phyloP scores from a whole-genome alignment of 2,113 vertebrate genomes.

The Eretmochelys imbricata region DNA sequence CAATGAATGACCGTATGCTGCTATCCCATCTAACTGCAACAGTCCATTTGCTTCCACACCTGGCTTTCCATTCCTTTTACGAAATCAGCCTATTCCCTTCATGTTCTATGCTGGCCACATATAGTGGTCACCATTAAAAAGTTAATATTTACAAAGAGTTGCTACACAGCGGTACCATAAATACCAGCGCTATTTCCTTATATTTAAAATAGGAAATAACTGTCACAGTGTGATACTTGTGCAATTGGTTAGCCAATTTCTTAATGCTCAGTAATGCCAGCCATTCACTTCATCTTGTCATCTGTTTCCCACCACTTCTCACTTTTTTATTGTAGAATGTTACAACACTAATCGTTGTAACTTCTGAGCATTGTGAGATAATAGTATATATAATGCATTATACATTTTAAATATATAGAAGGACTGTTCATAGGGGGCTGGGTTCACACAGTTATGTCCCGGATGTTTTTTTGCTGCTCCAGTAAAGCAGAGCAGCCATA shows the following conservation, averaged over 20 bases:
- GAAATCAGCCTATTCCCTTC: not conserved
- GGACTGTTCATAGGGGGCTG: not conserved
- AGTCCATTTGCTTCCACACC: not conserved
- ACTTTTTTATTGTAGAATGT: not conserved
- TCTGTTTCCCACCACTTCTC: conserved; percentile 13
- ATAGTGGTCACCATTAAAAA: not conserved
- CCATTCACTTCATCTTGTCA: not conserved
- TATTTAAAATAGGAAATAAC: not conserved
- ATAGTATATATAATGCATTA: not conserved
- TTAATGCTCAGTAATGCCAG: not conserved
- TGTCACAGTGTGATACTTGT: not conserved
- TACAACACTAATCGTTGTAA: not conserved
- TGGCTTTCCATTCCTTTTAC: not conserved
- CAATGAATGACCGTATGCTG: not conserved
- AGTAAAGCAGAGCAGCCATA: not conserved
- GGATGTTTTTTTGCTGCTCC: not conserved
- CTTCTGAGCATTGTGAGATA: not conserved
- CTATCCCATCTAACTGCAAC: not conserved
- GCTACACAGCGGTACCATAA: not conserved
- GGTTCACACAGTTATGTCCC: not conserved
- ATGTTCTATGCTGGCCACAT: not conserved
- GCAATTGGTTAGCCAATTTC: not conserved
- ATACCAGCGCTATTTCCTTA: not conserved
- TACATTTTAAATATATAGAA: not conserved
- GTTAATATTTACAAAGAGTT: not conserved